Evolutionary conservation across 2,888 invertebrate genomes (phyloP).

Genomic region (Idaea dimidiata): DNA sequence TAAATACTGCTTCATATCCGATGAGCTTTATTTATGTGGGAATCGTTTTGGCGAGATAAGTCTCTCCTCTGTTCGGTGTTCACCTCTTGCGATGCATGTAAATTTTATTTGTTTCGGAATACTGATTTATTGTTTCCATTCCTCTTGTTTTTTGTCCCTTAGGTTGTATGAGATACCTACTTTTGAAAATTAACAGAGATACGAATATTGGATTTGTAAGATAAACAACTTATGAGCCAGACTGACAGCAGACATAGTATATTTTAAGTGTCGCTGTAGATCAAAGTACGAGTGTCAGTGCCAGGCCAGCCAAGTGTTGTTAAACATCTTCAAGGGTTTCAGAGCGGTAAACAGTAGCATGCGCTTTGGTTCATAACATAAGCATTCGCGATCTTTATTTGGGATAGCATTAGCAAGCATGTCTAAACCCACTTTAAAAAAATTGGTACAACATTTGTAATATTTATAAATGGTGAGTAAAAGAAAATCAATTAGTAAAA

Average conservation of each 20-base stretch:
- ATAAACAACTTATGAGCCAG: constrained; percentile 41
- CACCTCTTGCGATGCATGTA: constrained; percentile 69
- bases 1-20: constrained; percentile 80
- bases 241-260: constrained; percentile 33
- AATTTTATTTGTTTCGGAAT: constrained; percentile 64
- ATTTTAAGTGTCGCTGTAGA: constrained; percentile 67
- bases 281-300: constrained; percentile 58
- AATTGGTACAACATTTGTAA: too few species aligned
- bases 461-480: too few species aligned
- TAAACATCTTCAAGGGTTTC: constrained; percentile 73
- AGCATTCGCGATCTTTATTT: background rate
- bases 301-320: constrained; percentile 59
- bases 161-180: constrained; percentile 21
- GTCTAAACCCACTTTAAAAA: too few species aligned
- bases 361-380: background rate
- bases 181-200: constrained; percentile 25
- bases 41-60: constrained; percentile 80
- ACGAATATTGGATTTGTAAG: constrained; percentile 21
- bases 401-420: background rate
- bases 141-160: constrained; percentile 31
- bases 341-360: constrained; percentile 70
- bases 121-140: constrained; percentile 56
- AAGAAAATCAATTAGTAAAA: too few species aligned
- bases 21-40: constrained; percentile 82
- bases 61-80: constrained; percentile 68